phyloP scores from a whole-genome alignment of 2,888 invertebrate genomes.

The Rhynchonema sp. region DNA sequence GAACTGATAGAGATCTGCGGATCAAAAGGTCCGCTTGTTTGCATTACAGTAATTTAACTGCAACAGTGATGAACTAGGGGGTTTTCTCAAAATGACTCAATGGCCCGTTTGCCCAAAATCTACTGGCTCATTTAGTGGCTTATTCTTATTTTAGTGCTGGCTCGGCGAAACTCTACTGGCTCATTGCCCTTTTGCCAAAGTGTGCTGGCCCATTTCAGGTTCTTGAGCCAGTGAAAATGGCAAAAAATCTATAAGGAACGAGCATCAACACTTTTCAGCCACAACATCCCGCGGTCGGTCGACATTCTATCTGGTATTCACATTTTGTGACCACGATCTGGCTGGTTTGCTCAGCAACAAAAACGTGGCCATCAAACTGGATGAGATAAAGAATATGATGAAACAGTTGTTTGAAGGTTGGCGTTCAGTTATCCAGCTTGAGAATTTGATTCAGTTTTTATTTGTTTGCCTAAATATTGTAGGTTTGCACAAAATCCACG shows the following conservation, averaged over 20 bases:
- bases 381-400: slow-evolving; percentile 86
- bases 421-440: background rate
- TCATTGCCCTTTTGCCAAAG: no score
- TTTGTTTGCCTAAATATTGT: background rate
- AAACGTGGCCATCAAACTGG: slow-evolving; percentile 82
- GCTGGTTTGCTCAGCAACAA: slow-evolving; percentile 83
- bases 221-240: no score
- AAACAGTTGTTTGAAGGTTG: slow-evolving; percentile 59
- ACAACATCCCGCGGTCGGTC: slow-evolving; percentile 50
- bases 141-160: no score
- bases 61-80: no score
- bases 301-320: slow-evolving; percentile 85
- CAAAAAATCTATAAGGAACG: no score
- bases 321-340: slow-evolving; percentile 94
- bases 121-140: no score
- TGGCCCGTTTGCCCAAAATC: no score
- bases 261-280: slow-evolving; percentile 34
- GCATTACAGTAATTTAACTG: no score
- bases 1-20: slow-evolving; percentile 67
- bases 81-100: no score
- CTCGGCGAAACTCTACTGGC: no score
- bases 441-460: background rate
- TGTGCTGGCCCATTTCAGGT: no score
- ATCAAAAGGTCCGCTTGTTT: no score
- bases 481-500: slow-evolving; percentile 74